phyloP scores from a whole-genome alignment of 2,113 vertebrate species.

The Beaufortia kweichowensis region DNA sequence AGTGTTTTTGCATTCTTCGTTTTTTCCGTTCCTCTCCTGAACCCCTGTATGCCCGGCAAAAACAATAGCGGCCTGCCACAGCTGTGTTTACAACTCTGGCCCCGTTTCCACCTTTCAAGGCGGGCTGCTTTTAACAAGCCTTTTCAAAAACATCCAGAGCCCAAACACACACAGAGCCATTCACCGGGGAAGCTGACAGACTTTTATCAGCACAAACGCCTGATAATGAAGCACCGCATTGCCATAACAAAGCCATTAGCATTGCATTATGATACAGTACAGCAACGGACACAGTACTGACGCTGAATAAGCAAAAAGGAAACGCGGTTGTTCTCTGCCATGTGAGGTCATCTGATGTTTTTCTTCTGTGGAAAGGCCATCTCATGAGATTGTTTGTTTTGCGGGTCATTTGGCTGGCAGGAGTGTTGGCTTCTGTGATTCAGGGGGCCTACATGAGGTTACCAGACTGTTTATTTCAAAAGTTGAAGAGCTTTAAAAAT shows the following conservation, averaged over 20 bases:
- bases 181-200: conserved; percentile 6
- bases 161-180: background rate
- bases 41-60: conserved; percentile 3
- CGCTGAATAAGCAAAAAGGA: conserved; percentile 36
- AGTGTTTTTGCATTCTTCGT: conserved; percentile 1
- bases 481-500: background rate
- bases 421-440: conserved; percentile 46
- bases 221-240: conserved; percentile 9
- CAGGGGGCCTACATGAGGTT: conserved; percentile 45
- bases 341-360: conserved; percentile 39
- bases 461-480: conserved; percentile 37
- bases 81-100: conserved; percentile 55
- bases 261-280: background rate
- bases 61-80: conserved; percentile 45
- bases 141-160: conserved; percentile 35
- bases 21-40: conserved; percentile 26
- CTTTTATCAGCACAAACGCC: conserved; percentile 34
- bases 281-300: background rate
- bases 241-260: conserved; percentile 41
- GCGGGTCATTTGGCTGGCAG: conserved; percentile 53
- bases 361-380: conserved; percentile 33
- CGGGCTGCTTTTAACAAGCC: conserved; percentile 23
- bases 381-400: conserved; percentile 53
- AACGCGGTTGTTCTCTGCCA: background rate
- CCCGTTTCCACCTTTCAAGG: conserved; percentile 37